These are phyloP conservation scores for Octodon degus DNA, from an alignment of 2,113 vertebrate genomes.

Conservation along the genomic window DNA sequence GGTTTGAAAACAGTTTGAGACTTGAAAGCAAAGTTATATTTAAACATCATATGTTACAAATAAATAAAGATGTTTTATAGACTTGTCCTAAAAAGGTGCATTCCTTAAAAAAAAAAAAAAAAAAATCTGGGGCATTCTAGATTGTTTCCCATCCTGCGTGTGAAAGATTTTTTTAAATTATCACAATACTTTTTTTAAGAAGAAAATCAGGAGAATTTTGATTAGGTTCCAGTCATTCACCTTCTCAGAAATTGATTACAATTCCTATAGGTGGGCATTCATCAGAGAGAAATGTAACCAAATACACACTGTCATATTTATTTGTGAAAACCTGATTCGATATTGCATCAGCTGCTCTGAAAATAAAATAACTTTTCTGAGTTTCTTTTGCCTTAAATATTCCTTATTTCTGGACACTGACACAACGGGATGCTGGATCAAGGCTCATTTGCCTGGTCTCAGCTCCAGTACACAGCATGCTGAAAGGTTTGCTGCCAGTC, in stretches of 20 bases:
- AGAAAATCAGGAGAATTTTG: conserved; percentile 48
- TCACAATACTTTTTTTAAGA: conserved; percentile 39
- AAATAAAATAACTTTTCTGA: conserved; percentile 77
- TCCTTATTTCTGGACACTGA: conserved; percentile 65
- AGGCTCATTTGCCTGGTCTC: neutral
- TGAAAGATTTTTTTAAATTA: neutral
- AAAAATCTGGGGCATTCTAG: conserved; percentile 62
- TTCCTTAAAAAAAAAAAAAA: conserved; percentile 75
- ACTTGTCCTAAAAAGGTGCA: conserved; percentile 63
- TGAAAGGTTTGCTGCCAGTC: neutral
- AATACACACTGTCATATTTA: conserved; percentile 72
- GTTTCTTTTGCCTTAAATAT: conserved; percentile 67
- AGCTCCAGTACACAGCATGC: neutral
- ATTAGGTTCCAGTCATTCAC: conserved; percentile 11
- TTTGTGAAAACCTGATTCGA: conserved; percentile 74
- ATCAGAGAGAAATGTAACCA: conserved; percentile 61
- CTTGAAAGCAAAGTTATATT: conserved; percentile 68
- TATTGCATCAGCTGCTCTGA: conserved; percentile 78
- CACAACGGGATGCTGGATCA: neutral
- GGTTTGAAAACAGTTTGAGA: conserved; percentile 68
- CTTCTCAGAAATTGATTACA: conserved; percentile 48
- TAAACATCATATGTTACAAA: conserved; percentile 81
- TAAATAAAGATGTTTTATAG: conserved; percentile 82
- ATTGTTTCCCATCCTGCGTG: neutral
- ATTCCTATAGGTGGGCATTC: conserved; percentile 50